Conservation (phyloP, 2,888 invertebrate genomes). For the Brenthis hecate region DNA sequence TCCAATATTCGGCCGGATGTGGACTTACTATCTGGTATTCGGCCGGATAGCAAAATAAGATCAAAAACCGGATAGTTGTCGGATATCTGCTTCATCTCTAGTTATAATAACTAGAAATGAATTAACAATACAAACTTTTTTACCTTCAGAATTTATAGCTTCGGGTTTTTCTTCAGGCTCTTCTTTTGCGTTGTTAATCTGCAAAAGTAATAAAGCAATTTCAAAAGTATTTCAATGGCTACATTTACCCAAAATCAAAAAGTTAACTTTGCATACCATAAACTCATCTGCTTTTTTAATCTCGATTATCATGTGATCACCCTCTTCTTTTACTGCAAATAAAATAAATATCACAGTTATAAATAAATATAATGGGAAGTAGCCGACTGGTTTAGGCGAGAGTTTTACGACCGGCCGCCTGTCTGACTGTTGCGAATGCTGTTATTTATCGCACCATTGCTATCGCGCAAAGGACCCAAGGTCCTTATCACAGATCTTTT, state of each 20-base stretch:
- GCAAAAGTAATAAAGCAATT: conserved; percentile 9
- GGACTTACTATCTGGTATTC: no score
- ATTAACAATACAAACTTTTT: neutral
- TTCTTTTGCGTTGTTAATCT: conserved; percentile 32
- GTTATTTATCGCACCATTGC: no score
- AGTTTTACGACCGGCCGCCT: no score
- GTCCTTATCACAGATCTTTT: no score
- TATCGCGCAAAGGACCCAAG: no score
- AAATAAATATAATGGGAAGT: neutral
- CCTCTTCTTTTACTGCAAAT: conserved; percentile 69
- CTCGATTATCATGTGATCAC: conserved; percentile 72
- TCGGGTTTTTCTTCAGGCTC: conserved; percentile 29
- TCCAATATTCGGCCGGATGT: no score
- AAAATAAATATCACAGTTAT: conserved; percentile 8
- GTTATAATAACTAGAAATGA: no score
- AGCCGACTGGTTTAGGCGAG: no score
- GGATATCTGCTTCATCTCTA: no score
- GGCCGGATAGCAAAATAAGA: neutral
- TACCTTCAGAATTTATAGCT: conserved; percentile 40
- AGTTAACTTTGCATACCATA: conserved; percentile 53
- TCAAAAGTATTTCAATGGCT: neutral
- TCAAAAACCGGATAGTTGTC: no score
- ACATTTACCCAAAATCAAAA: neutral
- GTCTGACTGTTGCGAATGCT: no score
- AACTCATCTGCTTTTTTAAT: conserved; percentile 69